A percentile compares a stretch with the other conserved stretches of the same genome.
These are phyloP conservation scores for Chloropsis cyanopogon DNA, from an alignment of 2,113 vertebrate species.

Conservation along the genomic window DNA sequence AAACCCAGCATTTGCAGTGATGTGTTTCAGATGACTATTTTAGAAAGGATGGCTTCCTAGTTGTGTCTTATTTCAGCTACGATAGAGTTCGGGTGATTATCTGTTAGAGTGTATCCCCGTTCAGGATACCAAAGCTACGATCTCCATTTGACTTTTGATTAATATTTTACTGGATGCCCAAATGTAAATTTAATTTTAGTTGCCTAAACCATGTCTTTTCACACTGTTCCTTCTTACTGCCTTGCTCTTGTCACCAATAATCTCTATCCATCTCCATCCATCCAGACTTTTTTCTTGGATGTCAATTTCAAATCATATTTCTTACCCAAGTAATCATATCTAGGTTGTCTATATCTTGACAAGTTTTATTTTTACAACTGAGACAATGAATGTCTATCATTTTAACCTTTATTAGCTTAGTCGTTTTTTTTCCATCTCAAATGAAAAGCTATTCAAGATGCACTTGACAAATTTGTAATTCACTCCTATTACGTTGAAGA, in stretches of 20 bases:
- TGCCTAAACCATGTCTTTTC: not conserved
- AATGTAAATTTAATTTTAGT: not conserved
- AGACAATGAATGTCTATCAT: not conserved
- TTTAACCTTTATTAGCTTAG: not conserved
- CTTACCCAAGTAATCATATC: not conserved
- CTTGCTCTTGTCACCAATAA: not conserved
- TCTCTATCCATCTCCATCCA: not conserved
- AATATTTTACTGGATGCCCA: not conserved
- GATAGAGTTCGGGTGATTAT: not conserved
- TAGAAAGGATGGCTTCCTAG: not conserved
- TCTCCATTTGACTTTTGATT: not conserved
- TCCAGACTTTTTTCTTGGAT: not conserved
- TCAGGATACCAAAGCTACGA: not conserved
- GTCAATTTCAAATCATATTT: not conserved
- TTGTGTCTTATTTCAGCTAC: not conserved
- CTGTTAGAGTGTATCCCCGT: not conserved
- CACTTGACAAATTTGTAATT: not conserved
- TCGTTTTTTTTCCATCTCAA: not conserved
- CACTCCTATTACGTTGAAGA: not conserved
- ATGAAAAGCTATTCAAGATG: not conserved
- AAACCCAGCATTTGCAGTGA: rapidly evolving
- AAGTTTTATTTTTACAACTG: not conserved
- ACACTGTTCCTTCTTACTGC: not conserved
- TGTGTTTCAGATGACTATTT: not conserved
- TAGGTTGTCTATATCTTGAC: not conserved